Percentiles rank a stretch among this genome's conserved stretches.
phyloP scores from a whole-genome alignment of 2,888 invertebrate species.

The Polia nebulosa region DNA sequence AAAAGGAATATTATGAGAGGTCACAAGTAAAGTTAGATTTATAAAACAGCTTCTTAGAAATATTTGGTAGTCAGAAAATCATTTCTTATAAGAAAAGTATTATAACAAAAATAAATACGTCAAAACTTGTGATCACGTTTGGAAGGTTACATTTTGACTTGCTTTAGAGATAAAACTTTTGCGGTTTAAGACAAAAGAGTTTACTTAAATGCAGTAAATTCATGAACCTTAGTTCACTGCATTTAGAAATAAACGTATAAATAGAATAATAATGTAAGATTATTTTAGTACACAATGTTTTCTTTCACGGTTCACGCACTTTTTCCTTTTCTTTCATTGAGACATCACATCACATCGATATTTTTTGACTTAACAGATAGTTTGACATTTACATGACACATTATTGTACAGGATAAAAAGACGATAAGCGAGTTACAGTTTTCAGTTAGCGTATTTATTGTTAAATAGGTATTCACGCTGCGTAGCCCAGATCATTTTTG shows the following conservation, averaged over 20 bases:
- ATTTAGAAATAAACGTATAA: slow-evolving; percentile 6
- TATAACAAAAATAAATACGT: slow-evolving; percentile 20
- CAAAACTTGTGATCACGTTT: slow-evolving; percentile 19
- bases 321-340: slow-evolving; percentile 35
- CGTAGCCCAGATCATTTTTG: too few species aligned
- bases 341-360: slow-evolving; percentile 42
- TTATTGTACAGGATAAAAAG: slow-evolving; percentile 14
- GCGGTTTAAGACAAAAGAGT: not conserved
- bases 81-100: not conserved
- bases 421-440: too few species aligned
- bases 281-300: slow-evolving; percentile 43
- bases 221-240: slow-evolving; percentile 7
- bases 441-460: too few species aligned
- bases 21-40: not conserved
- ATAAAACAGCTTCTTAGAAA: not conserved
- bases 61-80: not conserved
- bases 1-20: not conserved
- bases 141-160: slow-evolving; percentile 35
- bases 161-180: slow-evolving; percentile 1
- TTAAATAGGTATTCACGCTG: too few species aligned
- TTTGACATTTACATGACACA: slow-evolving; percentile 36
- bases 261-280: slow-evolving; percentile 7
- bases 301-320: slow-evolving; percentile 47
- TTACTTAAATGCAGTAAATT: slow-evolving; percentile 21
- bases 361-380: slow-evolving; percentile 39